Conservation (phyloP, 2,888 invertebrate genomes). For the Drosophila gaucha region DNA sequence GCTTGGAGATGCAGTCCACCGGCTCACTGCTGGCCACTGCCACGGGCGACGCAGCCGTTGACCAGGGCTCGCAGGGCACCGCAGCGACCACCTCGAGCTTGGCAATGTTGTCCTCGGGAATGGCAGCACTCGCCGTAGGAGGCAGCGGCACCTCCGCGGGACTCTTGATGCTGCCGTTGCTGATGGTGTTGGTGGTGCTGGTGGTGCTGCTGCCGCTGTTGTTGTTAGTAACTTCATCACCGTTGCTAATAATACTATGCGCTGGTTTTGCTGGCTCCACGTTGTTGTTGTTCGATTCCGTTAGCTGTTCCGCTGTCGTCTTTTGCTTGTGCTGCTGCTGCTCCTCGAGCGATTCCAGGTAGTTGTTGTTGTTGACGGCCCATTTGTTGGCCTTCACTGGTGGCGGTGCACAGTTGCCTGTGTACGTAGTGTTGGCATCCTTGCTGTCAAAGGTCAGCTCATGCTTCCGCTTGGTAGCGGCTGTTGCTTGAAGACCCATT, state of each 20-base stretch:
- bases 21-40: slow-evolving; percentile 71
- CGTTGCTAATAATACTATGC: slow-evolving; percentile 72
- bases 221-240: slow-evolving; percentile 78
- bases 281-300: slow-evolving; percentile 62
- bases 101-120: slow-evolving; percentile 84
- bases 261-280: slow-evolving; percentile 49
- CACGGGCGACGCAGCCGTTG: slow-evolving; percentile 57
- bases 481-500: slow-evolving; percentile 90
- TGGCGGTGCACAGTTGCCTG: slow-evolving; percentile 85
- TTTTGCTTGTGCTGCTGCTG: slow-evolving; percentile 51
- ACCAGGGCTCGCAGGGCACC: slow-evolving; percentile 83
- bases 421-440: slow-evolving; percentile 85
- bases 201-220: slow-evolving; percentile 26
- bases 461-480: slow-evolving; percentile 89
- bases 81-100: slow-evolving; percentile 84
- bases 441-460: slow-evolving; percentile 85
- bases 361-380: slow-evolving; percentile 84
- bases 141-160: slow-evolving; percentile 77
- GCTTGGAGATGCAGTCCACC: slow-evolving; percentile 87
- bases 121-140: slow-evolving; percentile 77
- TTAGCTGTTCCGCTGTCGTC: slow-evolving; percentile 37
- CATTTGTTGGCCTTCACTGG: slow-evolving; percentile 87
- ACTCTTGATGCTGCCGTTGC: slow-evolving; percentile 37
- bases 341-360: slow-evolving; percentile 79
- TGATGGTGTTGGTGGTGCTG: slow-evolving; percentile 4